These are phyloP conservation scores for Saguinus midas DNA, from an alignment of 2,113 vertebrate genomes.

Conservation along the genomic window DNA sequence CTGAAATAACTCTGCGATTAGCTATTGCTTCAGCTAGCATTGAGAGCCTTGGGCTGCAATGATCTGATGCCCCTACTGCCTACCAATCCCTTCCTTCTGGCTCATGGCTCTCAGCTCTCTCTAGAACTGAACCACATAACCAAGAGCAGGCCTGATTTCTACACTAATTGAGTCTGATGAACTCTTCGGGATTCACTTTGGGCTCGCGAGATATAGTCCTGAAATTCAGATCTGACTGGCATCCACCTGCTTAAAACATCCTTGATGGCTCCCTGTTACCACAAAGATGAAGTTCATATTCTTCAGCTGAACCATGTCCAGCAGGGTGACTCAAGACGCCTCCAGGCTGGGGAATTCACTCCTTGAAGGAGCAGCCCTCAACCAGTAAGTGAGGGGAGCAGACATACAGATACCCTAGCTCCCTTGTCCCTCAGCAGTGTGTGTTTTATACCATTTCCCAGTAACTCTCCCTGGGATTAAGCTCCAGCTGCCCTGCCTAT, in stretches of 20 bases:
- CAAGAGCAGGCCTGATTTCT: background rate
- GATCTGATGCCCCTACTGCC: background rate
- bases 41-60: background rate
- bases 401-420: background rate
- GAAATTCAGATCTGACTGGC: background rate
- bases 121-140: background rate
- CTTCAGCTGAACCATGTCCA: background rate
- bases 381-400: background rate
- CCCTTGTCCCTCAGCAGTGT: background rate
- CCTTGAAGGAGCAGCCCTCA: background rate
- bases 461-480: background rate
- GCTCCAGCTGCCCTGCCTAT: background rate
- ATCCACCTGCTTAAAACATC: background rate
- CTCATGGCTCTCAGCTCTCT: background rate
- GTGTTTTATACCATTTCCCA: background rate
- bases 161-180: background rate
- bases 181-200: background rate
- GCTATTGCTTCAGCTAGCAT: accelerated
- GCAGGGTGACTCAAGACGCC: background rate
- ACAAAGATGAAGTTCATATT: background rate
- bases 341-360: background rate
- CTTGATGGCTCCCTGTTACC: background rate
- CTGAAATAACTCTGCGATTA: background rate
- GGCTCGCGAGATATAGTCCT: background rate
- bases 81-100: background rate